Base-by-base conservation (phyloP, 2,888 invertebrate species). In the Xestia c-nigrum region DNA sequence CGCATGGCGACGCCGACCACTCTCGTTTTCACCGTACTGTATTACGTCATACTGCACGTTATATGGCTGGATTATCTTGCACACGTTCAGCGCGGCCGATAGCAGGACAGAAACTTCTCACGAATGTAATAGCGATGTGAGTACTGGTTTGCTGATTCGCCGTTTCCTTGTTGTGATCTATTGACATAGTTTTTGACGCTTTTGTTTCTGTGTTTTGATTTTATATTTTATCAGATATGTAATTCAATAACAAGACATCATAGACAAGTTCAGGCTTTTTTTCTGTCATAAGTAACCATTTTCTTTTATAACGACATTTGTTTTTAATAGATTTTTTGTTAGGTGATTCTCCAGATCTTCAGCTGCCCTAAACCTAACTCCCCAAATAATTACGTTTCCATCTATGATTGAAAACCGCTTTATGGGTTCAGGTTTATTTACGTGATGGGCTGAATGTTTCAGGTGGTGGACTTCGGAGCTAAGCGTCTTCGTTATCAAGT, bases 1-100 rank as follows among this genome's bases (percentile, higher is more conserved):
- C 91, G 94, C 93, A 88, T 90, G 87, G 90, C 88, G 87, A 80
- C 87, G 87, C 86, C 90, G 84, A 89, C 87, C 90, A 93, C 95
- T 95, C 93, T 95, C 94, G 92, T 90, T 95, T 94, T 96, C 95
- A 92, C 92, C 93, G 93, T 90, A 90, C 89, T 89, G 89, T 92
- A 92, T 94, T 94, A 94, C 94, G 92, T 93, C 92, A 93, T 86
- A 87, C 80, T 89, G 91, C 91, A 91, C 81, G 87, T 94, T 92
- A 92, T 91, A 91, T 90, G 89, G 91, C 80, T 89, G 89, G 89
- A 92, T 94, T 92, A 92, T 92, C 90, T 89, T 90, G 91, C 88
- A 88, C 83, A 89, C 89, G 85, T 82, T 86, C 80, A 76, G 72
- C 64, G 80, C 71, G 84, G 77, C 76, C 85, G 87, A 88, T 88